A percentile compares a stretch with the other conserved stretches of the same genome.
Evolutionary conservation across 2,797 vertebrate species (phyloP).

Genomic region (Gallirallus australis): DNA sequence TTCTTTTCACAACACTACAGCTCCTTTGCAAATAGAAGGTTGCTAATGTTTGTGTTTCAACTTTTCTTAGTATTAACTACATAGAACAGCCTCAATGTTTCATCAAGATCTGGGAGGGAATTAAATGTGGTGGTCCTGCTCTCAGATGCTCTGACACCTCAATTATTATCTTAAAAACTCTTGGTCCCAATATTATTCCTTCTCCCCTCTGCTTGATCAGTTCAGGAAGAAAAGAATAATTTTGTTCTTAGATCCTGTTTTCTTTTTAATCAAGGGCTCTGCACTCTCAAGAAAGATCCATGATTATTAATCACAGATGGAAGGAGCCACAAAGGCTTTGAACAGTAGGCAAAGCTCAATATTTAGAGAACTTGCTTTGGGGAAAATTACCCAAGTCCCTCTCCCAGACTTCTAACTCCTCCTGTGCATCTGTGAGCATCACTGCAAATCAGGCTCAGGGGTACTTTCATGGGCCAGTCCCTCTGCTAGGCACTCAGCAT

Average conservation of each 20-base stretch:
- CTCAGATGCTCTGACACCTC: background rate
- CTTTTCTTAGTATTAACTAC: background rate
- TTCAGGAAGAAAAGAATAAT: background rate
- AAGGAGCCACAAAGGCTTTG: background rate
- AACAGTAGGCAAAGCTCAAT: background rate
- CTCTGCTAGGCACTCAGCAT: background rate
- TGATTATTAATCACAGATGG: background rate
- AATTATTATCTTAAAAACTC: background rate
- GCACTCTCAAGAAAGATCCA: background rate
- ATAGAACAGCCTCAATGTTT: background rate
- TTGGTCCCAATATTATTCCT: background rate
- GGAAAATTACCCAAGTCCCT: background rate
- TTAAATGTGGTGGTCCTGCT: background rate
- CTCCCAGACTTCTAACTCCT: background rate
- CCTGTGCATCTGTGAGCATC: background rate
- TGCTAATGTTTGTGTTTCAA: background rate
- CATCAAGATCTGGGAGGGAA: background rate
- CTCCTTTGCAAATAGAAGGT: background rate
- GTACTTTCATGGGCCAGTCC: background rate
- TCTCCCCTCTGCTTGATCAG: background rate
- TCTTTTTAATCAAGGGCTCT: conserved; percentile 1
- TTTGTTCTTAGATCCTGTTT: background rate
- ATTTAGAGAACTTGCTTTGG: background rate
- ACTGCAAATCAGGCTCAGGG: background rate
- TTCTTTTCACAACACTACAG: background rate